These are phyloP conservation scores for Rhopalosiphum nymphaeae DNA, from an alignment of 2,888 invertebrate genomes.

Conservation along the genomic window DNA sequence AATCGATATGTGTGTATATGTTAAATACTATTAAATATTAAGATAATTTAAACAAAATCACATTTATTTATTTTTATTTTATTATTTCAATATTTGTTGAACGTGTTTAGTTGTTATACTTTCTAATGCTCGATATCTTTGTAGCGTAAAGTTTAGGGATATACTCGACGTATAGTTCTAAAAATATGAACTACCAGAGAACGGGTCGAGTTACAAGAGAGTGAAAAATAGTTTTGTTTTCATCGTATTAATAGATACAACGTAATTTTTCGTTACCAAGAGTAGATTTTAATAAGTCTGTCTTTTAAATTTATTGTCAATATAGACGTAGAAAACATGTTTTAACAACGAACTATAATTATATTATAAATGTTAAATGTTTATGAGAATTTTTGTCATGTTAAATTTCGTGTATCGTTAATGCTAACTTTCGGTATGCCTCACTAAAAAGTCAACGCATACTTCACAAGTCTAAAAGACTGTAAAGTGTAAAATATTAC, in stretches of 20 bases:
- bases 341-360: not conserved
- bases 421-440: not conserved
- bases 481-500: not conserved
- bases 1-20: not conserved
- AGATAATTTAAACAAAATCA: not conserved
- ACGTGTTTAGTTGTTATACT: not conserved
- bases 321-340: not conserved
- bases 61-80: conserved; percentile 12
- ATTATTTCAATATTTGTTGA: not conserved
- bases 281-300: not conserved
- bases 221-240: conserved; percentile 33
- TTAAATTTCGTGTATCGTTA: not conserved
- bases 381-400: not conserved
- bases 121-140: conserved; percentile 2
- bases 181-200: conserved; percentile 30
- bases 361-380: not conserved
- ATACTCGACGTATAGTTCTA: conserved; percentile 25
- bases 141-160: not conserved
- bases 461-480: not conserved
- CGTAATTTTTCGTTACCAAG: not conserved
- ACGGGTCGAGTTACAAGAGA: conserved; percentile 14
- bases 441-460: not conserved
- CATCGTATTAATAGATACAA: not conserved
- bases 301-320: conserved; percentile 8
- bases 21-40: not conserved